phyloP scores from a whole-genome alignment of 2,888 invertebrate species.

The Nipponacmea schrenckii region DNA sequence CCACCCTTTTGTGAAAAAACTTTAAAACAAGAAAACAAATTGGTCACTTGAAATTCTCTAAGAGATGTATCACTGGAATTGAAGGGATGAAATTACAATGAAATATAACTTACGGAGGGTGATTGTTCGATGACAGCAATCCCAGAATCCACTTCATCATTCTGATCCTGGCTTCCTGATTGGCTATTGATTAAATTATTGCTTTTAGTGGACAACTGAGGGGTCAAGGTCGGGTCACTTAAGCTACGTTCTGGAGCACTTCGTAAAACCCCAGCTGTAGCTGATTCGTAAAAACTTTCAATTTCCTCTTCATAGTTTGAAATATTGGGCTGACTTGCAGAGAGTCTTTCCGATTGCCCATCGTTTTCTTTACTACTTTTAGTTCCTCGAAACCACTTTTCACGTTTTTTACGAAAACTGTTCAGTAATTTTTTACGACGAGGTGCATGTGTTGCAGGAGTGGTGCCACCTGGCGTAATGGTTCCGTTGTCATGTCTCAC shows the following conservation, averaged over 20 bases:
- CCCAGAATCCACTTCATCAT: slow-evolving; percentile 36
- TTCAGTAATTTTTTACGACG: slow-evolving; percentile 27
- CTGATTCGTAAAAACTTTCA: slow-evolving; percentile 22
- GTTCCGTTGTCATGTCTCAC: slow-evolving; percentile 16
- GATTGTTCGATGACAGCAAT: slow-evolving; percentile 34
- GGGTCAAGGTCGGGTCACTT: slow-evolving; percentile 35
- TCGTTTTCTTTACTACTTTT: slow-evolving; percentile 20
- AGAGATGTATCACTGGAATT: too few species aligned
- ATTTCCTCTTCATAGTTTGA: slow-evolving; percentile 20
- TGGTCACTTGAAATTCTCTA: too few species aligned
- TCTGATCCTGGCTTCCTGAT: slow-evolving; percentile 24
- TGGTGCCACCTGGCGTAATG: slow-evolving; percentile 14
- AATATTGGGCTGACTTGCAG: slow-evolving; percentile 34
- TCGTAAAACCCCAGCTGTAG: slow-evolving; percentile 3
- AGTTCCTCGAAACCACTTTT: slow-evolving; percentile 15
- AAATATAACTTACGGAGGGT: slow-evolving; percentile 10
- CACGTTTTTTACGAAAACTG: slow-evolving; percentile 31
- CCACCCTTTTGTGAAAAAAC: too few species aligned
- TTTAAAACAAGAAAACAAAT: too few species aligned
- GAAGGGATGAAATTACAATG: too few species aligned
- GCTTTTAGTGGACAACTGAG: slow-evolving; percentile 12
- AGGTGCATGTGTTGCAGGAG: slow-evolving; percentile 20
- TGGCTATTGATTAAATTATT: slow-evolving; percentile 19
- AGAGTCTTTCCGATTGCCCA: slow-evolving; percentile 21
- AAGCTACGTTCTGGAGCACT: slow-evolving; percentile 32